Conservation (phyloP, 2,888 invertebrate species). For the Sarcophaga rosellei region DNA sequence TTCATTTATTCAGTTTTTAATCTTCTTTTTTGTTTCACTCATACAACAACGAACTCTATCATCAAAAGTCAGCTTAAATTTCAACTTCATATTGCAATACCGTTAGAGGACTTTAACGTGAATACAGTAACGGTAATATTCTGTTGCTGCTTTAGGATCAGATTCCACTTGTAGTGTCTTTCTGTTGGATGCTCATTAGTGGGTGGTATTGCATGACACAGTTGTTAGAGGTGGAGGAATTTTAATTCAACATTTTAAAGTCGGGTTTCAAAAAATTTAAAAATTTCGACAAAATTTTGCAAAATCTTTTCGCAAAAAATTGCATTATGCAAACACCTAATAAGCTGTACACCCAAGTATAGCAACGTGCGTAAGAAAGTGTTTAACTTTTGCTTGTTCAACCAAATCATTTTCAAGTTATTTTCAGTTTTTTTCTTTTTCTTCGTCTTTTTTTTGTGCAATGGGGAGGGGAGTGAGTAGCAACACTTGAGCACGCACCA, state of each 20-base stretch:
- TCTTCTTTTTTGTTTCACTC: neutral
- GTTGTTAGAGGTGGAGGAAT: neutral
- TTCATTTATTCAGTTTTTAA: neutral
- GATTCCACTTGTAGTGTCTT: neutral
- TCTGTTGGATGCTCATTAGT: neutral
- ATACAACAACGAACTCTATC: slow-evolving; percentile 11
- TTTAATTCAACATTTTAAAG: neutral
- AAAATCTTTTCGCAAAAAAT: too few species aligned
- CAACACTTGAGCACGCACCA: slow-evolving; percentile 66
- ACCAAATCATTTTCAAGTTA: slow-evolving; percentile 39
- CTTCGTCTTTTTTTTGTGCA: neutral
- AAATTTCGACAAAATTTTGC: too few species aligned
- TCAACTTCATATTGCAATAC: slow-evolving; percentile 52
- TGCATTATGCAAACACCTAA: too few species aligned
- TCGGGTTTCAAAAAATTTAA: neutral
- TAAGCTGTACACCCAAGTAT: neutral
- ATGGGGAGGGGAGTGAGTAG: neutral
- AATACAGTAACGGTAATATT: neutral
- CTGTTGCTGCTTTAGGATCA: slow-evolving; percentile 6
- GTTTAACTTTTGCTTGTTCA: slow-evolving; percentile 45
- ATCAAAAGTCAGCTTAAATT: slow-evolving; percentile 56
- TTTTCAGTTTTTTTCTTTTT: slow-evolving; percentile 33
- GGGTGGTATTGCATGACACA: neutral
- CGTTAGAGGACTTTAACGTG: neutral
- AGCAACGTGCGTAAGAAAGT: neutral